These are phyloP conservation scores for Vulpes ferrilata DNA, from an alignment of 2,113 vertebrate species.

Conservation along the genomic window DNA sequence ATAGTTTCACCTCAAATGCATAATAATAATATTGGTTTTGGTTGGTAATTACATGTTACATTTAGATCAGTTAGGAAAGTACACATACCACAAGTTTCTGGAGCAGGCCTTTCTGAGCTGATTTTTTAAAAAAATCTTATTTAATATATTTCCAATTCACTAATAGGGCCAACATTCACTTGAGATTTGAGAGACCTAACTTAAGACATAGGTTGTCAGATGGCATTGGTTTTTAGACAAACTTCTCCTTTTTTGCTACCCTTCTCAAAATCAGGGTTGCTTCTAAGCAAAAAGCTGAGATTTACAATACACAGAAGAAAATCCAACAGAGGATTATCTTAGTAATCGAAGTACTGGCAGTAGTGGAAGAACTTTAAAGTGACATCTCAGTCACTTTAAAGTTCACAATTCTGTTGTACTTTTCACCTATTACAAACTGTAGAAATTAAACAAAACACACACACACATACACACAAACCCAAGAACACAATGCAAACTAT, in stretches of 20 bases:
- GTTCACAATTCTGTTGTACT: constrained; percentile 22
- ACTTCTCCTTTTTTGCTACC: neutral
- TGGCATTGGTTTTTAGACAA: neutral
- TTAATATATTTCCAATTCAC: neutral
- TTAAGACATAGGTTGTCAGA: neutral
- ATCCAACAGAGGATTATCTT: neutral
- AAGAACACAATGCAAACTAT: constrained; percentile 48
- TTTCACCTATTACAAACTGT: neutral
- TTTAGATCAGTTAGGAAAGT: constrained; percentile 20
- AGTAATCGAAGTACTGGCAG: neutral
- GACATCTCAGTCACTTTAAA: neutral
- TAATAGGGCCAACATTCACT: neutral
- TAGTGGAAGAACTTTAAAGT: neutral
- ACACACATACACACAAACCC: neutral
- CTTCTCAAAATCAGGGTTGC: constrained; percentile 30
- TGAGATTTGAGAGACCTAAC: constrained; percentile 14
- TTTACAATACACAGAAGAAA: constrained; percentile 43
- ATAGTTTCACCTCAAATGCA: neutral
- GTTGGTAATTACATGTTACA: neutral
- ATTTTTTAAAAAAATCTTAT: neutral
- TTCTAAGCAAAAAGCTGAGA: constrained; percentile 42
- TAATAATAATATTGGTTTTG: neutral
- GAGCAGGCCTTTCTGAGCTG: neutral
- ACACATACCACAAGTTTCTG: neutral
- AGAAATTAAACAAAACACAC: neutral